phyloP scores from a whole-genome alignment of 35 echinoderm and acorn worm species.

The Ophioderma brevispina region DNA sequence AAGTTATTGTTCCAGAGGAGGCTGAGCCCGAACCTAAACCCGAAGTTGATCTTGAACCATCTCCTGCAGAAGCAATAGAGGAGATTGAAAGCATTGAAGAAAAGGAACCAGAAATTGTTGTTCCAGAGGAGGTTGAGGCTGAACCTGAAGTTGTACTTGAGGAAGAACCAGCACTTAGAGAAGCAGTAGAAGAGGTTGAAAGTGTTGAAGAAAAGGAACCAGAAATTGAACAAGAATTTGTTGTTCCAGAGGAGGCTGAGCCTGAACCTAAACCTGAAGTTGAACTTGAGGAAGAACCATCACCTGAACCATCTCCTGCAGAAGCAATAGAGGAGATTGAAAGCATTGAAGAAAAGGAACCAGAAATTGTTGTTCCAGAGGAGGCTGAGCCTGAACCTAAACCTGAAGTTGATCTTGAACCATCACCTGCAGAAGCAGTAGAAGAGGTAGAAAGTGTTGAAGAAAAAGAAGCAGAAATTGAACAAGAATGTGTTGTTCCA shows the following conservation, averaged over 20 bases:
- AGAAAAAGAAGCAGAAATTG: constrained; percentile 16
- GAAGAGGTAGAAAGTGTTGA: background rate
- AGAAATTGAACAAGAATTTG: constrained; percentile 17
- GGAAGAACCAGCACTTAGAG: background rate
- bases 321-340: background rate
- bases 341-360: background rate
- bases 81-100: background rate
- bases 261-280: background rate
- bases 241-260: constrained; percentile 18
- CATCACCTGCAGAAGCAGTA: constrained; percentile 9
- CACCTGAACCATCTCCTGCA: background rate
- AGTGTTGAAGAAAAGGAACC: background rate
- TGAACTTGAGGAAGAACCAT: too few species aligned
- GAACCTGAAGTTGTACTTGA: background rate
- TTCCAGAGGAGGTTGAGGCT: background rate
- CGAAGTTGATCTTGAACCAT: constrained; percentile 1
- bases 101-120: background rate
- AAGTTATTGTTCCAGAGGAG: constrained; percentile 12
- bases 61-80: background rate
- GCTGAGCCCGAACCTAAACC: background rate
- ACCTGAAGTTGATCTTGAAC: constrained; percentile 8
- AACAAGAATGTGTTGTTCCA: background rate
- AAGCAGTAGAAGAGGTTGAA: background rate
- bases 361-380: background rate
- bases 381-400: constrained; percentile 27